Conservation (phyloP, 2,797 vertebrate species). For the Danio jaintianensis region DNA sequence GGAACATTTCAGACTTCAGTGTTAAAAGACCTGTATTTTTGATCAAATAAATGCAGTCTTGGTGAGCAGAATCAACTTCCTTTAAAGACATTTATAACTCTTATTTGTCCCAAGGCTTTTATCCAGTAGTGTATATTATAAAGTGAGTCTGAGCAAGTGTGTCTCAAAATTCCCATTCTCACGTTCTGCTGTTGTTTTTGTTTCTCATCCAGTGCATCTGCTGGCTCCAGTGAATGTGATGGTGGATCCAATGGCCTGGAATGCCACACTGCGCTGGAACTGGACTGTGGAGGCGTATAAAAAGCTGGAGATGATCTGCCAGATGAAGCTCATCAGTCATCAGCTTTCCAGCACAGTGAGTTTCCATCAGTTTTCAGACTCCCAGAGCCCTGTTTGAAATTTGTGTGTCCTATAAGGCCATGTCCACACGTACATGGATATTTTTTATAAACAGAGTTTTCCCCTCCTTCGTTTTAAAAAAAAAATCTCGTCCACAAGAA, state of each 20-base stretch:
- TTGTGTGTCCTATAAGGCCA: too few relatives aligned
- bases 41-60: too few relatives aligned
- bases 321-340: slow-evolving; percentile 66
- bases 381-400: background rate
- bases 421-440: too few relatives aligned
- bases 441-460: too few relatives aligned
- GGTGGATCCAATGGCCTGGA: slow-evolving; percentile 61
- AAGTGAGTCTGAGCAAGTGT: background rate
- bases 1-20: too few relatives aligned
- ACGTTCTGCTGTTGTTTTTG: background rate
- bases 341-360: slow-evolving; percentile 67
- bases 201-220: slow-evolving; percentile 69
- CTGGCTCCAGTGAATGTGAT: slow-evolving; percentile 65
- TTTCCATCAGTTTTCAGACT: slow-evolving; percentile 12
- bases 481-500: too few relatives aligned
- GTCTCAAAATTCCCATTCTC: slow-evolving; percentile 8
- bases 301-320: slow-evolving; percentile 72
- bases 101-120: too few relatives aligned
- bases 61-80: too few relatives aligned
- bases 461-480: too few relatives aligned
- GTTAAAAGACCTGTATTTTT: too few relatives aligned
- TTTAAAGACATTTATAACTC: too few relatives aligned
- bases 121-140: background rate
- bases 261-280: slow-evolving; percentile 71
- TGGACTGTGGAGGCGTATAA: slow-evolving; percentile 69